phyloP scores from a whole-genome alignment of 1,140 invertebrate species.

The Limonius californicus region DNA sequence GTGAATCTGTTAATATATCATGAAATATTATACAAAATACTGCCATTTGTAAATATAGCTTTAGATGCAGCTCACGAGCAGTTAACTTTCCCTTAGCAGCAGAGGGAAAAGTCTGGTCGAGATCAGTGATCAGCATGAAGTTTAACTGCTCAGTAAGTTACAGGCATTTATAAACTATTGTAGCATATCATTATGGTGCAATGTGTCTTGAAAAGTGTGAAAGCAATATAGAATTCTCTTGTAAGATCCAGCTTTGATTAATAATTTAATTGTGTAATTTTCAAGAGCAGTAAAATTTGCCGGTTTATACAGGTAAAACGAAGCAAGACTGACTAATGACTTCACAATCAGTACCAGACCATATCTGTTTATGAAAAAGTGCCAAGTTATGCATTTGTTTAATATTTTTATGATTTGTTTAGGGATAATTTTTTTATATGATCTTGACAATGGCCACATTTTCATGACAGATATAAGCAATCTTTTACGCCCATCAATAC shows the following conservation, averaged over 20 bases:
- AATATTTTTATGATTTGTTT: too few species aligned
- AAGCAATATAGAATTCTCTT: constrained; percentile 10
- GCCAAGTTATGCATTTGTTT: too few species aligned
- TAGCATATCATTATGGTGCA: constrained; percentile 24
- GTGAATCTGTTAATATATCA: neutral
- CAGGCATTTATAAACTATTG: constrained; percentile 5
- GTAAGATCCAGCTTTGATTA: too few species aligned
- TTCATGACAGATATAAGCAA: too few species aligned
- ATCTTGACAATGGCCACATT: too few species aligned
- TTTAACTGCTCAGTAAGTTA: constrained; percentile 2
- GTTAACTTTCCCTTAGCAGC: too few species aligned
- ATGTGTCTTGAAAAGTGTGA: constrained; percentile 1
- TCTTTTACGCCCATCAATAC: too few species aligned
- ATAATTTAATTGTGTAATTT: constrained; percentile 21
- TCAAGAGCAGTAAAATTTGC: constrained; percentile 15
- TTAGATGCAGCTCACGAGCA: constrained; percentile 6
- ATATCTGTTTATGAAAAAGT: too few species aligned
- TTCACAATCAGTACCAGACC: too few species aligned
- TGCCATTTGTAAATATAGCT: constrained; percentile 12
- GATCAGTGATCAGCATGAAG: neutral
- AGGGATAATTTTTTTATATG: too few species aligned
- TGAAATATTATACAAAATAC: constrained; percentile 2
- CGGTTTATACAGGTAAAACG: neutral
- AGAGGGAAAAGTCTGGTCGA: constrained; percentile 4
- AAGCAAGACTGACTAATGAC: neutral